Evolutionary conservation across 2,888 invertebrate species (phyloP).

Genomic region (Ramazzottius varieornatus): DNA sequence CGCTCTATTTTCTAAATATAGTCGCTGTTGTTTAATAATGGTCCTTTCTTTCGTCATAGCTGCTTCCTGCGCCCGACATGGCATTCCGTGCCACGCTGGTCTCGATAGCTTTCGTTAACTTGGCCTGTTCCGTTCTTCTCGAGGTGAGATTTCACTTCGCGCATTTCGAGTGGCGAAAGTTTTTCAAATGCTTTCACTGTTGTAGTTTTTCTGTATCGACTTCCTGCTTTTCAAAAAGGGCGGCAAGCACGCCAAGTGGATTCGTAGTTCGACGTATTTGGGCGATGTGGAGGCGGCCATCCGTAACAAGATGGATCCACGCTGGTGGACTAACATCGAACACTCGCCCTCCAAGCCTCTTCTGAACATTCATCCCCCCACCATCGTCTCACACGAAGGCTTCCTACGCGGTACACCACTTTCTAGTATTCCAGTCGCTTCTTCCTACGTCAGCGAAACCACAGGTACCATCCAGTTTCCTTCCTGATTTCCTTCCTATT

Average conservation of each 20-base stretch:
- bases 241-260: constrained; percentile 3
- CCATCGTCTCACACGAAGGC: not conserved
- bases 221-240: not conserved
- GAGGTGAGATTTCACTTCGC: not conserved
- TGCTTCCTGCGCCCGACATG: not conserved
- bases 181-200: not conserved
- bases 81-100: not conserved
- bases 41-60: no score
- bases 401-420: no score
- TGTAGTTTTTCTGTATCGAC: not conserved
- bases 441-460: no score
- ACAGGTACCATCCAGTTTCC: no score
- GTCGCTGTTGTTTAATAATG: no score
- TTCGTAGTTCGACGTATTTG: not conserved
- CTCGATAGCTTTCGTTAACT: not conserved
- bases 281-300: not conserved
- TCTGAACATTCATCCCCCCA: not conserved
- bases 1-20: no score
- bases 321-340: not conserved
- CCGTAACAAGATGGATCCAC: not conserved
- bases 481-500: no score
- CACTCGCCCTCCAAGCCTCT: not conserved
- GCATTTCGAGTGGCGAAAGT: no score
- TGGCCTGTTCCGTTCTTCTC: not conserved
- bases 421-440: no score